Conservation (phyloP, 2,113 vertebrate species). For the Smithornis capensis region DNA sequence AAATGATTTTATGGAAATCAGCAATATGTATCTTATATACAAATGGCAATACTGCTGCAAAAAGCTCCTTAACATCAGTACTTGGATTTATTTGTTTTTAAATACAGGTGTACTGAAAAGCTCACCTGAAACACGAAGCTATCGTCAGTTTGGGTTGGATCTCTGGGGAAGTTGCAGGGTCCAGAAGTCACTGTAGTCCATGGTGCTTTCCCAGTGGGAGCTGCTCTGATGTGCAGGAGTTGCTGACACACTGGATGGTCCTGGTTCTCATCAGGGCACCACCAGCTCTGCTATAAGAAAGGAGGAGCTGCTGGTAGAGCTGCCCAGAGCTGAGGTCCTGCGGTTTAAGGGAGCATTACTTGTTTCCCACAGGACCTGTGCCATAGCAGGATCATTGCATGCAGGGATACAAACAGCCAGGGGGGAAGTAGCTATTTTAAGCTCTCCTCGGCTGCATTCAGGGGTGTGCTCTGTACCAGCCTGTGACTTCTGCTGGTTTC, state of each 20-base stretch:
- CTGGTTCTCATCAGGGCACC: neutral
- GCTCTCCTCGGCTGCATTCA: neutral
- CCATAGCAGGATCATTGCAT: accelerated
- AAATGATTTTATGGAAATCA: neutral
- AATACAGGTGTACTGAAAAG: neutral
- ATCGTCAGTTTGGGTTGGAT: neutral
- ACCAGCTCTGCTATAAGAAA: accelerated
- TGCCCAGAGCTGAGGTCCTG: neutral
- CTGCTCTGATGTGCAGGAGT: neutral
- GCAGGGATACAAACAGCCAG: accelerated
- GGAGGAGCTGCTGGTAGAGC: neutral
- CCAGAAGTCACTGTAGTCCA: neutral
- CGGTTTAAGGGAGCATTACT: neutral
- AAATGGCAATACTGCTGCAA: neutral
- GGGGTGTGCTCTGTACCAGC: neutral
- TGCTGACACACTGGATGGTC: neutral
- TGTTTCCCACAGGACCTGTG: neutral
- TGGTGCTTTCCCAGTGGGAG: neutral
- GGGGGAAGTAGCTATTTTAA: neutral
- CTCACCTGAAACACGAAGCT: neutral
- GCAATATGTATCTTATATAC: neutral
- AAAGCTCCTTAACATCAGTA: neutral
- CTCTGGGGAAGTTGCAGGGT: neutral
- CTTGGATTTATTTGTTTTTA: neutral
- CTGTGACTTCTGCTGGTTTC: neutral